Conservation (phyloP, 2,888 invertebrate species). For the Tigriopus californicus region DNA sequence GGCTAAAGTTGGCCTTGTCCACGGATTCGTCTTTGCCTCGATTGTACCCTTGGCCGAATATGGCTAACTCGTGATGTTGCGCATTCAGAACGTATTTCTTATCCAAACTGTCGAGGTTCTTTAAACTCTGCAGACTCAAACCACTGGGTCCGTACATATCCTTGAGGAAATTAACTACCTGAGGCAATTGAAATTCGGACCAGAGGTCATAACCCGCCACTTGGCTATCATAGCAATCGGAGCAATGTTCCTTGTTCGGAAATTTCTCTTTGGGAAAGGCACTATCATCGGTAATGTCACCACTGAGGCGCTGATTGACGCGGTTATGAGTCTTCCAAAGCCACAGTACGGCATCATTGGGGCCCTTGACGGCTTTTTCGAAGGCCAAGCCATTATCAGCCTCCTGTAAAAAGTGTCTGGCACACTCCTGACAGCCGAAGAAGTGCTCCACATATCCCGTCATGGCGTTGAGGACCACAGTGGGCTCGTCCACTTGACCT, state of each 20-base stretch:
- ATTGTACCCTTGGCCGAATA: not conserved
- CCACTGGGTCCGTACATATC: not conserved
- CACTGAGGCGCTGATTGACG: constrained; percentile 68
- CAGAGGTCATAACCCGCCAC: not conserved
- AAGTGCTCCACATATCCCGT: constrained; percentile 72
- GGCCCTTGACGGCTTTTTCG: constrained; percentile 42
- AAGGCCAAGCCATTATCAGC: constrained; percentile 44
- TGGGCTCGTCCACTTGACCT: constrained; percentile 27
- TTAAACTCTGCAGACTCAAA: not conserved
- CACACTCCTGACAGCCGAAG: constrained; percentile 82
- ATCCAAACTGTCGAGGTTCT: not conserved
- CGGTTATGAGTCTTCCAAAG: constrained; percentile 84
- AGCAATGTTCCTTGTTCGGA: constrained; percentile 48
- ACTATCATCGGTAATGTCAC: constrained; percentile 77
- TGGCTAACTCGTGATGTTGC: not conserved
- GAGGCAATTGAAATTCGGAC: not conserved
- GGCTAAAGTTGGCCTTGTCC: not conserved
- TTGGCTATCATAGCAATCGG: constrained; percentile 34
- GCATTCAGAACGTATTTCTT: too few relatives aligned
- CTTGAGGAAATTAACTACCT: not conserved
- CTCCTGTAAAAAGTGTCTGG: constrained; percentile 73
- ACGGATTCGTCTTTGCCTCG: not conserved
- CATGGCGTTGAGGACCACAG: constrained; percentile 58
- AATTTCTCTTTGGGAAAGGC: constrained; percentile 71
- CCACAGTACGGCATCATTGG: constrained; percentile 65